Base-by-base conservation (phyloP, 1,140 invertebrate genomes). In the Zelostemma sp. region DNA sequence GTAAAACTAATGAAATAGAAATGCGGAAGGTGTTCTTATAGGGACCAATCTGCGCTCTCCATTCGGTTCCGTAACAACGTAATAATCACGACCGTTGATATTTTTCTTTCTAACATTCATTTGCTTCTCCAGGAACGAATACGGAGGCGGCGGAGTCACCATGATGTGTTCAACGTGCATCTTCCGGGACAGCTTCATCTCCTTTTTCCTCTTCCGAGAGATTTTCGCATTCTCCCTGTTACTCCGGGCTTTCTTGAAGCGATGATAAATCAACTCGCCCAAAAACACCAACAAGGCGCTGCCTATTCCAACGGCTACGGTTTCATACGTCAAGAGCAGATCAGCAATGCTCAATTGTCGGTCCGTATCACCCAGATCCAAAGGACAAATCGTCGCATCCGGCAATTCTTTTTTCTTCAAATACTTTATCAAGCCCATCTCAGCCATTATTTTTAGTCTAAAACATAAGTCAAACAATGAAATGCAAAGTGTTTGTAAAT, bases 331-430 rank as follows among this genome's bases (percentile, higher is more conserved):
- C 78, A 92, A 89, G 38, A 85, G 77, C 1, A 94, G 82, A 78
- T 89, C 88, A 19, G 86, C 79, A 71, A 94, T 92, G 43, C 89
- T 79, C 6, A 95, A 80, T 75, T 91, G 90, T 1, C 93, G 86
- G 68, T 95, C 93, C 33, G 90, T 93, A n/a, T 90, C 93, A 46
- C 90, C 91, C 28, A 95, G 83, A 81, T 94, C 88, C 17, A 93
- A 83, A 0, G 93, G 93, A 73, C 94, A 95, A 41, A 94, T 91
- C 62, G 89, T 88, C 0, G 90, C 90, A 55, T 88, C 87, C 0
- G 93, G 93, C 65, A 93, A 69, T 62, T 90, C 86, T 53, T 85
- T 80, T 1, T 77, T 79, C 43, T 90, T 84, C 55, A 90, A 83
- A 60, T 89, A 90, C 55, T 90, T 88, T 0, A 94, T 87, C 35